Percentiles rank a stretch among this genome's conserved stretches.
phyloP scores from a whole-genome alignment of 2,113 vertebrate genomes.

The Lepus europaeus region DNA sequence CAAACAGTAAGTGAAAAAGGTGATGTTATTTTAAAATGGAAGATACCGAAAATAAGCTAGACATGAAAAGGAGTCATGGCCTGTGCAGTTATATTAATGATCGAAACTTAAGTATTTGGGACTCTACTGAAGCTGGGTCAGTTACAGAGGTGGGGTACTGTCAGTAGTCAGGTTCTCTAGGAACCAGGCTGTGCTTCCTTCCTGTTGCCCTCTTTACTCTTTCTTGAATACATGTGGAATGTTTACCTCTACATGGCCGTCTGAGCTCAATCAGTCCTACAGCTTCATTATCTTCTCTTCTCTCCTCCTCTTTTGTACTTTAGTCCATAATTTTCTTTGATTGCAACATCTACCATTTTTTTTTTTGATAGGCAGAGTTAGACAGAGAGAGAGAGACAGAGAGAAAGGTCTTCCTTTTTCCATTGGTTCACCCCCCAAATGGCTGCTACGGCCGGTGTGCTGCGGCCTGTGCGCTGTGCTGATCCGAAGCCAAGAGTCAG shows the following conservation, averaged over 20 bases:
- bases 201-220: not conserved
- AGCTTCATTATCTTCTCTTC: not conserved
- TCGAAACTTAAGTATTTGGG: not conserved
- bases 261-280: not conserved
- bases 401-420: no score
- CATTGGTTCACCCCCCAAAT: no score
- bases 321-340: not conserved
- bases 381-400: no score
- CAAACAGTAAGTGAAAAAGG: not conserved
- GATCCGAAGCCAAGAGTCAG: no score
- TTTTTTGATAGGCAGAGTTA: no score
- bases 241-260: not conserved
- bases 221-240: no score
- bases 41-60: not conserved
- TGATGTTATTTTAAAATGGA: not conserved
- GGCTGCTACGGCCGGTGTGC: rapidly evolving
- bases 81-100: not conserved
- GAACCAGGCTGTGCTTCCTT: not conserved
- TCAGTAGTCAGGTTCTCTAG: not conserved
- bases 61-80: not conserved
- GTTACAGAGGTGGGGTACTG: not conserved
- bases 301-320: not conserved
- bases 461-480: no score
- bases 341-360: not conserved
- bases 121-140: not conserved